Evolutionary conservation across 1,140 invertebrate species (phyloP), one percentile per base, ranked within the genome.

Genomic region (Pentalonia nigronervosa): DNA sequence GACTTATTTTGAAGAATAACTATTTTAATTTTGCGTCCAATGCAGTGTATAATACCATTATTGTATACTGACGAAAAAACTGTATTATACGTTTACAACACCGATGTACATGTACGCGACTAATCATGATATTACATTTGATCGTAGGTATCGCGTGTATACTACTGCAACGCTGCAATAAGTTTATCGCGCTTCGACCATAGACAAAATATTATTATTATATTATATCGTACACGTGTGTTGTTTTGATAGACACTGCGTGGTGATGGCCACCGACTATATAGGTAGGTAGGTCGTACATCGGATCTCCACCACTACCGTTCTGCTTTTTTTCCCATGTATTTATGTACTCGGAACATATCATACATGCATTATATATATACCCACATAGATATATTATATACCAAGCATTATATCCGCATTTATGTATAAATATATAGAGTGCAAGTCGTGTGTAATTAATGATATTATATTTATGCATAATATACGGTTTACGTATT

Each of bases 191-290:
- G 60, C 17, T 67, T 67, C 60, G 60, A 17, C 60, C 60, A n/a
- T 11, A 14, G 36, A 86, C 83, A 86, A 36, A 41, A 53, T 53
- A 30, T 9, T 6, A 41, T n/a, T 86, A 86, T 45, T 41, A 45
- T 84, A 86, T 83, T 36, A 84, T 84, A 84, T 83, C 81, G 81
- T 84, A 84, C 23, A 84, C 81, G 34, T 67, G 4, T n/a, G 60
- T 67, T 67, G 60, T 67, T 67, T 67, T 67, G 60, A 67, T 67
- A 67, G 60, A 67, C n/a, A 67, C 60, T 67, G 60, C 60, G 6
- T n/a, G 60, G 60, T 30, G 60, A 67, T 67, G 60, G 60, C 14
- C 60, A n/a, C n/a, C 30, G 7, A 67, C 60, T 67, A 67, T n/a
- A 67, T n/a, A n/a, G 60, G 60, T 67, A n/a, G 60, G 60, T 67